Evolutionary conservation across 2,113 vertebrate genomes (phyloP).

Genomic region (Mesembrinibis cayennensis): DNA sequence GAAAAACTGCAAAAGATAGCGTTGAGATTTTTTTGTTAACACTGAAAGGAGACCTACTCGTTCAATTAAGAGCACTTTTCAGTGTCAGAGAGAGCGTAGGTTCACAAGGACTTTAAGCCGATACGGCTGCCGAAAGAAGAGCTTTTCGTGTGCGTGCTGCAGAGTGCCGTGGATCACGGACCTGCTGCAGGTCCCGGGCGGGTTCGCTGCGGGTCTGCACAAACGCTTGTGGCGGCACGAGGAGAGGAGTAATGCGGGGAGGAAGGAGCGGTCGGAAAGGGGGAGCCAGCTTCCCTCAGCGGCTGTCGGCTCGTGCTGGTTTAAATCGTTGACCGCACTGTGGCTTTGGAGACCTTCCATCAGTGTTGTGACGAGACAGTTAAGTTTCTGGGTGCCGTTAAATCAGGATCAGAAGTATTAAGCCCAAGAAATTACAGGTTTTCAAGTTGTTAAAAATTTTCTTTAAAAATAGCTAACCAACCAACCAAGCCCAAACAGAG

Average conservation of each 20-base stretch:
- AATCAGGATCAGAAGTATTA: not conserved
- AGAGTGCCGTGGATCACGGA: not conserved
- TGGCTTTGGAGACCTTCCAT: not conserved
- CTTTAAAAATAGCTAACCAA: not conserved
- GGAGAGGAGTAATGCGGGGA: not conserved
- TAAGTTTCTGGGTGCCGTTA: not conserved
- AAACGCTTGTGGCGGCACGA: not conserved
- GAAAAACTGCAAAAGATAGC: not conserved
- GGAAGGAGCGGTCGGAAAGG: not conserved
- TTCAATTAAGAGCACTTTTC: not conserved
- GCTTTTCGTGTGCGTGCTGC: not conserved
- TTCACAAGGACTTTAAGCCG: not conserved
- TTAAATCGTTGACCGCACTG: not conserved
- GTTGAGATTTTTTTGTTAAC: not conserved
- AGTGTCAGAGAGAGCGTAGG: rapidly evolving
- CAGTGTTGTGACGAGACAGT: not conserved
- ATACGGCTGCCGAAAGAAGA: rapidly evolving
- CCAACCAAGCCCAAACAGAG: not conserved
- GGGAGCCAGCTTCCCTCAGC: not conserved
- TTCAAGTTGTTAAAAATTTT: not conserved
- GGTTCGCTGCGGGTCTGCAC: not conserved
- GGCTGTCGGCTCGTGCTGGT: not conserved
- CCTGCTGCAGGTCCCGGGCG: not conserved
- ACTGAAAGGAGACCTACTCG: not conserved
- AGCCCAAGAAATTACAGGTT: not conserved